Conservation (phyloP, 2,888 invertebrate genomes). For the Drosophila prostipennis region DNA sequence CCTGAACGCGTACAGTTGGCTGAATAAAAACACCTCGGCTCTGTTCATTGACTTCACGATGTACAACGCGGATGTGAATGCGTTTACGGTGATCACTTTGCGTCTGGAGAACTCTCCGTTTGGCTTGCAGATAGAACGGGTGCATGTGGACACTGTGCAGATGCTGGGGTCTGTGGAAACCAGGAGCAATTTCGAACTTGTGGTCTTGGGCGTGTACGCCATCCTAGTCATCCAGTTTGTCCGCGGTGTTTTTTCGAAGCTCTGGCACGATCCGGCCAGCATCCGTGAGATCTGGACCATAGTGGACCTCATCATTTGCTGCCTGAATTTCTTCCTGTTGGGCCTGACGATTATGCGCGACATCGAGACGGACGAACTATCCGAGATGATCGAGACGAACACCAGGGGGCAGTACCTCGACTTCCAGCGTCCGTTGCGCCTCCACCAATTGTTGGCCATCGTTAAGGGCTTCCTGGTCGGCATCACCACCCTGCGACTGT, state of each 20-base stretch:
- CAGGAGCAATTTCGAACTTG: constrained; percentile 37
- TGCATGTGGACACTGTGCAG: constrained; percentile 63
- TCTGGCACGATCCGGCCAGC: constrained; percentile 59
- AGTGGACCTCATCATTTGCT: constrained; percentile 70
- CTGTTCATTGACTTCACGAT: constrained; percentile 82
- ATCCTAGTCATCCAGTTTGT: constrained; percentile 65
- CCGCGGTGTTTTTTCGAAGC: constrained; percentile 53
- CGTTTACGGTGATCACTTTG: constrained; percentile 78
- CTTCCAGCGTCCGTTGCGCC: constrained; percentile 69
- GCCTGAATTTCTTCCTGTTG: constrained; percentile 61
- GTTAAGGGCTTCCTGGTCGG: constrained; percentile 75
- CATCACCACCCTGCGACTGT: constrained; percentile 78
- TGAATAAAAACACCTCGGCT: constrained; percentile 71
- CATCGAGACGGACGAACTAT: constrained; percentile 50
- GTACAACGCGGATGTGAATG: constrained; percentile 78
- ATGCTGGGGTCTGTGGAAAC: constrained; percentile 70
- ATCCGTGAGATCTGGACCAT: constrained; percentile 70
- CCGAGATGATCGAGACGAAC: constrained; percentile 59
- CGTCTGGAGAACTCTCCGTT: constrained; percentile 77
- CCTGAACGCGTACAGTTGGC: constrained; percentile 69
- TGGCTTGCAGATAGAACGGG: constrained; percentile 56
- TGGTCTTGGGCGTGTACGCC: constrained; percentile 63
- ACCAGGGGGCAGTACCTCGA: constrained; percentile 75
- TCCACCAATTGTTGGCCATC: constrained; percentile 55
- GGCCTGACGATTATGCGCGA: constrained; percentile 54